These are phyloP conservation scores for Hydrozoanthus tunicans DNA, from an alignment of 64 coral and sea anemone genomes.

Conservation along the genomic window DNA sequence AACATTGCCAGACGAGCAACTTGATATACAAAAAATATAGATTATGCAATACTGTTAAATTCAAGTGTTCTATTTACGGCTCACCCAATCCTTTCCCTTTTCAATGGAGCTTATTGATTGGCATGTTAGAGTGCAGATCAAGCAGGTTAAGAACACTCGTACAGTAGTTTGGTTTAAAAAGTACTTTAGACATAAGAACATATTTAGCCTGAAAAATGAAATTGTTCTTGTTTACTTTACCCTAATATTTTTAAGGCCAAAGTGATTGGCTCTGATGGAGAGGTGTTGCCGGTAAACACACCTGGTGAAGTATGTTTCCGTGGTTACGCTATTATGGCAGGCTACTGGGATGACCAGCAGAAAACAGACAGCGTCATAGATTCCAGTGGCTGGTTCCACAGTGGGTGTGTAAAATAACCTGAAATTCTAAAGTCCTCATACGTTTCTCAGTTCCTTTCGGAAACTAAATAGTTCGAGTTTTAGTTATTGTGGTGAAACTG, in stretches of 20 bases:
- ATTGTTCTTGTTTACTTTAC: background rate
- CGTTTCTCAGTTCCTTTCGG: background rate
- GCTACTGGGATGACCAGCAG: conserved; percentile 96
- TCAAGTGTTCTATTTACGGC: no score
- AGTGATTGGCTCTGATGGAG: conserved; percentile 65
- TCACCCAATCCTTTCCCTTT: no score
- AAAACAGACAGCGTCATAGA: conserved; percentile 93
- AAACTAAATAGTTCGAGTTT: no score
- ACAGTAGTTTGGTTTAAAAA: no score
- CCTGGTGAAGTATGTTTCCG: conserved; percentile 93
- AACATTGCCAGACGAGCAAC: no score
- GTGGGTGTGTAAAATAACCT: conserved; percentile 58
- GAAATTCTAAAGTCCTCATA: background rate
- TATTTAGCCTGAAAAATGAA: background rate
- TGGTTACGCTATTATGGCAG: conserved; percentile 90
- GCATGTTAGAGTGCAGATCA: no score
- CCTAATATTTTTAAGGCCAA: conserved; percentile 62
- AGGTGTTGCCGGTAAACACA: conserved; percentile 78
- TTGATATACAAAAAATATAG: no score
- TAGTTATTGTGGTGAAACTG: no score
- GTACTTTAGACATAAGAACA: background rate
- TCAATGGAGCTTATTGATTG: no score
- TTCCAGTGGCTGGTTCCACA: conserved; percentile 91
- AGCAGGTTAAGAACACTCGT: no score
- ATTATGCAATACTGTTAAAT: no score